A percentile compares a stretch with the other conserved stretches of the same genome.
Evolutionary conservation across 2,888 invertebrate species (phyloP).

Genomic region (Hemithea aestivaria): DNA sequence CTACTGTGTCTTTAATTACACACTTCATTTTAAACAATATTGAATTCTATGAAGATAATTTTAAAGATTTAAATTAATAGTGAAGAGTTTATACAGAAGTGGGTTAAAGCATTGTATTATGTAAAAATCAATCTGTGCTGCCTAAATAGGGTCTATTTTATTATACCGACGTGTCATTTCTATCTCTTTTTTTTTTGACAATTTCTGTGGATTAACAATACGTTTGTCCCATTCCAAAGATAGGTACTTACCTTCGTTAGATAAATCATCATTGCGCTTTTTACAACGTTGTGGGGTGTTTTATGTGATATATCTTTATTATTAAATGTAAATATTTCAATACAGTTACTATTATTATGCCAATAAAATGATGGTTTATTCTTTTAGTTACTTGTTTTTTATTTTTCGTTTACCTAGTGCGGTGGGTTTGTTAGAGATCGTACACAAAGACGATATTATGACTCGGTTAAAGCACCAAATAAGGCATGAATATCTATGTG

Average conservation of each 20-base stretch:
- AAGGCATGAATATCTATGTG: slow-evolving; percentile 8
- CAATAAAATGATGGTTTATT: slow-evolving; percentile 74
- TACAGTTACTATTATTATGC: slow-evolving; percentile 61
- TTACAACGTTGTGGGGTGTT: slow-evolving; percentile 60
- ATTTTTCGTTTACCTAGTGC: slow-evolving; percentile 5
- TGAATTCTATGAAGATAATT: too few species aligned
- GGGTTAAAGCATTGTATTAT: too few species aligned
- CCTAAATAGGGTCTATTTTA: too few species aligned
- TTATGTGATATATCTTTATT: slow-evolving; percentile 74
- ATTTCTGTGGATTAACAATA: slow-evolving; percentile 13
- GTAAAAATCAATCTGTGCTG: too few species aligned
- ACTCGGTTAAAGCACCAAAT: background rate
- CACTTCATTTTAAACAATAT: too few species aligned
- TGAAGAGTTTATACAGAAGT: too few species aligned
- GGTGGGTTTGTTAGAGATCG: background rate
- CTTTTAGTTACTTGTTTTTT: slow-evolving; percentile 56
- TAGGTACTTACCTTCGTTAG: slow-evolving; percentile 22
- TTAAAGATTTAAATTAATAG: too few species aligned
- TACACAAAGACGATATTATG: background rate
- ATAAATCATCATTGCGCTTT: slow-evolving; percentile 45
- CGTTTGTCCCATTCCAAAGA: slow-evolving; percentile 31
- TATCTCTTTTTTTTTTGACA: background rate
- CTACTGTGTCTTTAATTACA: too few species aligned
- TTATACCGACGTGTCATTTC: too few species aligned
- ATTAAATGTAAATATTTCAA: slow-evolving; percentile 69